These are phyloP conservation scores for Synergus itoensis DNA, from an alignment of 2,888 invertebrate species.

Conservation along the genomic window DNA sequence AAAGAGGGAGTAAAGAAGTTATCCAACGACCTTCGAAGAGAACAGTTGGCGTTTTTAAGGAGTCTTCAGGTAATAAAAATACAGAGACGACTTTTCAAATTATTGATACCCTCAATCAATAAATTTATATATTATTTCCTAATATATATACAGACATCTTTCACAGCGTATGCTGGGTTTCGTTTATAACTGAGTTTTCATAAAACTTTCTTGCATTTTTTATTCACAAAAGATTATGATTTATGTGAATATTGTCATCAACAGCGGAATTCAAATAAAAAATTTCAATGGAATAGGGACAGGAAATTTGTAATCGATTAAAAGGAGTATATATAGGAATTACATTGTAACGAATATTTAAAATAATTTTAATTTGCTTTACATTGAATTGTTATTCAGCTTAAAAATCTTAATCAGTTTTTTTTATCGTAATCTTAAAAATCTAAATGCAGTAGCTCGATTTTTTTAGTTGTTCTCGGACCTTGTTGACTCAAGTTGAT, in stretches of 20 bases:
- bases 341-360: background rate
- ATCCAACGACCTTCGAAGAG: slow-evolving; percentile 61
- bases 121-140: slow-evolving; percentile 13
- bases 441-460: slow-evolving; percentile 6
- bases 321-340: too few species aligned
- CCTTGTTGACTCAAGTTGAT: slow-evolving; percentile 34
- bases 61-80: slow-evolving; percentile 61
- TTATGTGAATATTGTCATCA: background rate
- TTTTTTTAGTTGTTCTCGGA: slow-evolving; percentile 24
- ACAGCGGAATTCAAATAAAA: background rate
- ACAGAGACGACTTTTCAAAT: background rate
- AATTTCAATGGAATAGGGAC: background rate
- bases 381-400: background rate
- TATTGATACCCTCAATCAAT: background rate
- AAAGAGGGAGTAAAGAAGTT: slow-evolving; percentile 51
- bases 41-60: slow-evolving; percentile 65
- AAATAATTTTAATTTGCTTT: background rate
- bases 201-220: background rate
- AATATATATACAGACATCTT: background rate
- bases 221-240: background rate
- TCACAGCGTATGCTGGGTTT: background rate
- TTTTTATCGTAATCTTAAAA: slow-evolving; percentile 8
- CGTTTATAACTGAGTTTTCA: background rate
- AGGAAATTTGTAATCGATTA: background rate
- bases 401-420: background rate